Evolutionary conservation across 2,888 invertebrate species (phyloP), one percentile per base, ranked within the genome.

Genomic region (Pristionchus maxplancki): DNA sequence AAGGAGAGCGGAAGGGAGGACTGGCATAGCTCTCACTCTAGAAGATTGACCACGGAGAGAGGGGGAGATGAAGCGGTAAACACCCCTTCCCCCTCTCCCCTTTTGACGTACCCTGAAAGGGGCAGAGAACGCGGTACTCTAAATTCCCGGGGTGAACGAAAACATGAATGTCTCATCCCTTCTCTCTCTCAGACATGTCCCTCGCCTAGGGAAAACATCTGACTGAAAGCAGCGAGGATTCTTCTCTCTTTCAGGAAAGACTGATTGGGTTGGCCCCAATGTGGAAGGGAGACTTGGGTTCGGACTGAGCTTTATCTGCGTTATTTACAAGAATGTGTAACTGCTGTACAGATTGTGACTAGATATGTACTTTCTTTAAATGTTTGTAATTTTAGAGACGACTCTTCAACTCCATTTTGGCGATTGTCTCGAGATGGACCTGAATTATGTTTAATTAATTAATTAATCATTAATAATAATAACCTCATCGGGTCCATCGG

Each of bases 401-500:
- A 74, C 89, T 89, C 86, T 87, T 89, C 40, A 93, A 87, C 67
- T 93, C 93, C n/a, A 78, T 86, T 83, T 93, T 93, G 34, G 92
- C 92, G 44, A 93, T 88, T 5, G 91, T 91, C 71, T 93, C 93
- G 84, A 93, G 81, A 81, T 93, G 93, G n/a, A 90, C 90, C 86
- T 90, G 20, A 71, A 87, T 5, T 20, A 37, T n/a, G n/a, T 31
- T 40, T 15, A 83, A n/a, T 84, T 58, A 37, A 34, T 31, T 50
- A 20, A 3, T 31, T 6, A 48, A 28, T 81, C 6, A 48, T 24
- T 28, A 50, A 34, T 53, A 53, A 53, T 53, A 50, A 31, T 4
- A 34, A 95, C 95, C 87, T 95, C 95, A 91, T 95, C 95, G 0
- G 95, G 95, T 24, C 95, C 95, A 88, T 95, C 95, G 15, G 95